phyloP scores from a whole-genome alignment of 2,797 vertebrate species.

The Sebastes cheni region DNA sequence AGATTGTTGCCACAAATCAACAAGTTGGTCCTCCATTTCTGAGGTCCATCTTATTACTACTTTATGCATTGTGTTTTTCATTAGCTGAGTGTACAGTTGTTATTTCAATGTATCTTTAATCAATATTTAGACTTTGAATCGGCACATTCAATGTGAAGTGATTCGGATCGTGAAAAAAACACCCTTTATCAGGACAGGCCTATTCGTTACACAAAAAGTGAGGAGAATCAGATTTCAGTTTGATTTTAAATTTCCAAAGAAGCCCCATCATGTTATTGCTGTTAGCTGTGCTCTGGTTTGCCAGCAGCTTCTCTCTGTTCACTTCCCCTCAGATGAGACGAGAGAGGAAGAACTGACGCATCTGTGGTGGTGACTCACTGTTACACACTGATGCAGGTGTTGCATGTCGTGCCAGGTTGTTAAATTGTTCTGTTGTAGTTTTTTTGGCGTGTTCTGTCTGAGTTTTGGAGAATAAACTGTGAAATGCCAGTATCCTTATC shows the following conservation, averaged over 20 bases:
- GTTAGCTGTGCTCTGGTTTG: not conserved
- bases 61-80: too few relatives aligned
- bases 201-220: too few relatives aligned
- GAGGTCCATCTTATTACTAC: too few relatives aligned
- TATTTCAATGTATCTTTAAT: not conserved
- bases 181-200: not conserved
- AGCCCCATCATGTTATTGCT: not conserved
- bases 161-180: not conserved
- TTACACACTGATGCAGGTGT: slow-evolving; percentile 63
- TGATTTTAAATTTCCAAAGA: not conserved
- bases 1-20: too few relatives aligned
- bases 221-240: not conserved
- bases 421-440: slow-evolving; percentile 24
- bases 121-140: not conserved
- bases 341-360: slow-evolving; percentile 53
- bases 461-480: slow-evolving; percentile 26
- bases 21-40: too few relatives aligned
- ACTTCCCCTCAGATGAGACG: slow-evolving; percentile 35
- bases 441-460: slow-evolving; percentile 8
- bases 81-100: not conserved
- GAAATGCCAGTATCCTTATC: slow-evolving; percentile 50
- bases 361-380: slow-evolving; percentile 58
- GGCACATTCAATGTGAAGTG: not conserved
- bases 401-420: slow-evolving; percentile 37
- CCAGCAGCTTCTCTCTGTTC: slow-evolving; percentile 21